Evolutionary conservation across 53 echinoderm and acorn worm species (phyloP), one percentile per base, ranked within the genome.

Genomic region (Paelopatides confundens): DNA sequence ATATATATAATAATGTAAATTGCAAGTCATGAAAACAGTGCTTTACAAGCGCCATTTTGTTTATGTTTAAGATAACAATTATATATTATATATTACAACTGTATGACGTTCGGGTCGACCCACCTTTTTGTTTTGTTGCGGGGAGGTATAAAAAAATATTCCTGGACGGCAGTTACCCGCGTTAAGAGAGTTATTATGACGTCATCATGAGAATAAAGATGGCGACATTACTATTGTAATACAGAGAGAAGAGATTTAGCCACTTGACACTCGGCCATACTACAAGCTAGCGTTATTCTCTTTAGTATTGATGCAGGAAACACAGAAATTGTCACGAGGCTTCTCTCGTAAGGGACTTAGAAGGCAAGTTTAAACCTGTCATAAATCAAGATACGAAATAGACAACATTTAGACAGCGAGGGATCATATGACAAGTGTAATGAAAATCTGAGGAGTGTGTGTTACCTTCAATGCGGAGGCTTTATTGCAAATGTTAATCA

Each of bases 381-480:
- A 58, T 58, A 58, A 58, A 58, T 58, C n/a, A 58, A 58, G n/a
- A 6, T 58, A 58, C n/a, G 24, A 21, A 58, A 58, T 18, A 21
- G 58, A 21, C 24, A 58, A 58, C 58, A 58, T 58, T 58, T 58
- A 58, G 58, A 58, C 58, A 74, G 18, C 28, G 3, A 26, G n/a
- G 40, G 74, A 74, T 74, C 74, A 40, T 5, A 39, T 74, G 74
- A 46, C 74, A 74, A 40, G 46, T 15, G 46, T 74, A 74, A 74
- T 74, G 74, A 74, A 74, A 74, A 74, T 74, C 27, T 38, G 39
- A 71, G 71, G 21, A 40, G 71, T 43, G 12, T 43, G 43, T 10
- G 8, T 8, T 43, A 12, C 12, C 43, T 43, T 8, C 43, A 8
- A 43, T n/a, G n/a, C 5, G 0, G 43, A 43, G 43, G 43, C 1